These are phyloP conservation scores for Lepus townsendii DNA, from an alignment of 2,797 vertebrate species.

Conservation along the genomic window DNA sequence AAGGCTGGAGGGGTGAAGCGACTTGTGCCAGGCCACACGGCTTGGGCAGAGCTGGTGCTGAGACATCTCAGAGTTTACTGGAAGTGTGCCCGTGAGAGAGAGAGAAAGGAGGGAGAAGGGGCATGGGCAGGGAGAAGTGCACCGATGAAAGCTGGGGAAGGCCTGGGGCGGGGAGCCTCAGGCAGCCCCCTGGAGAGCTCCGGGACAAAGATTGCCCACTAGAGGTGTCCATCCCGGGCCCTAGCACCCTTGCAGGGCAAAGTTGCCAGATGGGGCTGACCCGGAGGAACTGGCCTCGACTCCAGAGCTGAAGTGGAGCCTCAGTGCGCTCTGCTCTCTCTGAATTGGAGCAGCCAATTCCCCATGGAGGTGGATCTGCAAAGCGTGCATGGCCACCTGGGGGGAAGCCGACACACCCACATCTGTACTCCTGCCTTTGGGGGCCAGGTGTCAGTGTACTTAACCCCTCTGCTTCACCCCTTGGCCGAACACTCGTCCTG, in stretches of 20 bases:
- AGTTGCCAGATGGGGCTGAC: not conserved
- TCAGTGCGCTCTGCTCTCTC: not conserved
- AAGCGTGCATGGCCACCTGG: rapidly evolving
- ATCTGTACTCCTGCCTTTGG: not conserved
- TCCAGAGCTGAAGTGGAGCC: not conserved
- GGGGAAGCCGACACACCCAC: not conserved
- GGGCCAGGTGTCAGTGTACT: not conserved
- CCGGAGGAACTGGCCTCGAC: not conserved
- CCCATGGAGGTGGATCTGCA: not conserved
- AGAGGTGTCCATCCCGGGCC: rapidly evolving
- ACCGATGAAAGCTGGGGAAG: no score
- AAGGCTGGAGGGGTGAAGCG: not conserved
- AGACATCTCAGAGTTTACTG: not conserved
- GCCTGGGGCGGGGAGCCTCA: rapidly evolving
- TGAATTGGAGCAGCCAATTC: not conserved
- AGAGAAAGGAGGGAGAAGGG: not conserved
- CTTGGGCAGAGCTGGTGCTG: not conserved
- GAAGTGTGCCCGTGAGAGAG: not conserved
- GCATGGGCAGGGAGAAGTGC: rapidly evolving
- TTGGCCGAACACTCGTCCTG: not conserved
- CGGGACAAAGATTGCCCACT: rapidly evolving
- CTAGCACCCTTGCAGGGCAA: rapidly evolving
- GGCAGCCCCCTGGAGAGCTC: not conserved
- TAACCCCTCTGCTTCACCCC: not conserved
- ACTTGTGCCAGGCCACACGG: not conserved